phyloP scores from a whole-genome alignment of 2,797 vertebrate genomes.

The Lepus oiostolus region DNA sequence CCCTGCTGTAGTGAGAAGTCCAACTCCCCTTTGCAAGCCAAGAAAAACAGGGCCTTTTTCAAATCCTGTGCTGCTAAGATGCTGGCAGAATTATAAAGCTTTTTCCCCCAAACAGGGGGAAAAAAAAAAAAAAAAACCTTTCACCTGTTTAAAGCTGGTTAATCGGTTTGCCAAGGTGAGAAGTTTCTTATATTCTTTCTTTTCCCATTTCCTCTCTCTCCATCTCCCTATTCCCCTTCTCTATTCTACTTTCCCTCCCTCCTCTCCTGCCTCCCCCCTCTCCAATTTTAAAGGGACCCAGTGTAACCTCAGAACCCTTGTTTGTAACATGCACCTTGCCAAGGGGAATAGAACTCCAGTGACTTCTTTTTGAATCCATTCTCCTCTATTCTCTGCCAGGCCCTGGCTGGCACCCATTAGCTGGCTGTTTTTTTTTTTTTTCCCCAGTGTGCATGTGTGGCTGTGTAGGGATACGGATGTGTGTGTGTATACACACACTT shows the following conservation, averaged over 20 bases:
- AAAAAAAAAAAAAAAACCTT: not conserved
- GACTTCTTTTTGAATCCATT: not conserved
- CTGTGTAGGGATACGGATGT: not conserved
- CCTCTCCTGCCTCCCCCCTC: not conserved
- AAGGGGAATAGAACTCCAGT: not conserved
- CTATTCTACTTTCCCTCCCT: not conserved
- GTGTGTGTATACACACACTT: not conserved
- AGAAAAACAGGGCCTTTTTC: slow-evolving; percentile 67
- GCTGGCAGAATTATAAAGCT: slow-evolving; percentile 49
- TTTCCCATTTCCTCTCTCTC: not conserved
- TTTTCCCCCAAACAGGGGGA: not conserved
- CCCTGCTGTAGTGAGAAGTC: slow-evolving; percentile 49
- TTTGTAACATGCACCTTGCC: not conserved
- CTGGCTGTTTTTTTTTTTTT: too few species aligned
- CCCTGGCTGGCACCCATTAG: not conserved
- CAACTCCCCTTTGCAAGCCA: slow-evolving; percentile 62
- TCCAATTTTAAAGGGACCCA: not conserved
- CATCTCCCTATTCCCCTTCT: not conserved
- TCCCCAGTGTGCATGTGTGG: not conserved
- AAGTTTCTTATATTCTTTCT: not conserved
- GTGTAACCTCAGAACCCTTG: not conserved
- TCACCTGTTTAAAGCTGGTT: not conserved
- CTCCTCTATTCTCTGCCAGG: not conserved
- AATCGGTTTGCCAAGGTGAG: slow-evolving; percentile 1
- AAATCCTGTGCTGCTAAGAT: not conserved